These are phyloP conservation scores for Oenanthe oenanthe DNA, from an alignment of 2,113 vertebrate genomes.

Conservation along the genomic window DNA sequence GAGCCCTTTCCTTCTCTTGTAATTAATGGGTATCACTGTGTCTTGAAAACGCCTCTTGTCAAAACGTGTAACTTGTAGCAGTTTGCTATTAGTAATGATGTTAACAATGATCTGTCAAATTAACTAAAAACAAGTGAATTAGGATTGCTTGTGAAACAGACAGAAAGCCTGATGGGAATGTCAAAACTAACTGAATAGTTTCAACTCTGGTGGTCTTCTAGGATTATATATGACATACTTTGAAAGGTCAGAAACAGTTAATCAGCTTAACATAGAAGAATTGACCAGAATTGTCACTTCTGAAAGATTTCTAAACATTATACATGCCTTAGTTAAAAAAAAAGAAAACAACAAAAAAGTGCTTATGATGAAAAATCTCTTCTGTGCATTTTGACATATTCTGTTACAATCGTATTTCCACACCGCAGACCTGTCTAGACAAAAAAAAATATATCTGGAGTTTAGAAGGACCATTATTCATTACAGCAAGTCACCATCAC, in stretches of 20 bases:
- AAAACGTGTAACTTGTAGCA: constrained; percentile 60
- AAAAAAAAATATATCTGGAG: constrained; percentile 59
- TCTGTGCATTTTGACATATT: constrained; percentile 51
- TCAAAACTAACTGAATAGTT: constrained; percentile 70
- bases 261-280: constrained; percentile 62
- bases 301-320: constrained; percentile 59
- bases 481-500: background rate
- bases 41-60: constrained; percentile 42
- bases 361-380: constrained; percentile 49
- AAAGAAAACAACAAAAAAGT: background rate
- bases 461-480: constrained; percentile 44
- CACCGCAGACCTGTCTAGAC: constrained; percentile 47
- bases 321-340: background rate
- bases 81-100: constrained; percentile 46
- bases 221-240: constrained; percentile 55
- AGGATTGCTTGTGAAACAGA: constrained; percentile 54
- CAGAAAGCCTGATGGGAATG: constrained; percentile 57
- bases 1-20: background rate
- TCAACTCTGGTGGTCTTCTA: constrained; percentile 69
- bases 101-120: constrained; percentile 70
- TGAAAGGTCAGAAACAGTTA: constrained; percentile 64
- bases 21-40: constrained; percentile 14
- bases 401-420: constrained; percentile 50
- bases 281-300: constrained; percentile 35
- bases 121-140: constrained; percentile 60